Percentiles rank a stretch among this genome's conserved stretches.
Evolutionary conservation across 2,888 invertebrate species (phyloP).

Genomic region (Lasioglossum leucozonium): DNA sequence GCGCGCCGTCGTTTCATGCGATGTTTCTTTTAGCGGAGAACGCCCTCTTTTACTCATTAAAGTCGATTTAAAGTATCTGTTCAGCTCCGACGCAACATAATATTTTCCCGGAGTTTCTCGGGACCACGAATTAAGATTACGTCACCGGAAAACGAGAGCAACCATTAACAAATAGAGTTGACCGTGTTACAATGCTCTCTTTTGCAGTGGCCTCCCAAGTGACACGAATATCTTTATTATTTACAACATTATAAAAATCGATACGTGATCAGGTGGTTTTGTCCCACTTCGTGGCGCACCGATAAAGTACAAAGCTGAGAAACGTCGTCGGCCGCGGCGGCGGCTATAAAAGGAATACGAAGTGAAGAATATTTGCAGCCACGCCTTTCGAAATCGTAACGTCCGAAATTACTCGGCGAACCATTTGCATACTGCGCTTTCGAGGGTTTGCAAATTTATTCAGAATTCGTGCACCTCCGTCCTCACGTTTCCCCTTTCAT

Average conservation of each 20-base stretch:
- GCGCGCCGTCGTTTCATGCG: background rate
- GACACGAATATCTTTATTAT: background rate
- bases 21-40: background rate
- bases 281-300: background rate
- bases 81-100: too few species aligned
- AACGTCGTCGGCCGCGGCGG: background rate
- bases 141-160: background rate
- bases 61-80: background rate
- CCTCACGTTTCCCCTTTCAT: constrained; percentile 1
- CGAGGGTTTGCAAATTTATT: constrained; percentile 74
- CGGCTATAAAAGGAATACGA: constrained; percentile 2
- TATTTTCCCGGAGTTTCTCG: background rate
- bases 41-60: background rate
- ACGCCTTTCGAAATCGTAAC: constrained; percentile 73
- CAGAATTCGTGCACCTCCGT: constrained; percentile 38
- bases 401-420: constrained; percentile 70
- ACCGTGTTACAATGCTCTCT: background rate
- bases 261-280: background rate
- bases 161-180: background rate
- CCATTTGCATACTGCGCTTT: constrained; percentile 75
- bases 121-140: background rate
- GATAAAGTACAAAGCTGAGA: background rate
- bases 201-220: background rate
- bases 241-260: background rate
- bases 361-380: constrained; percentile 44